Percentiles rank a stretch among this genome's conserved stretches.
phyloP scores from a whole-genome alignment of 2,797 vertebrate genomes.

The Myripristis jacobus region DNA sequence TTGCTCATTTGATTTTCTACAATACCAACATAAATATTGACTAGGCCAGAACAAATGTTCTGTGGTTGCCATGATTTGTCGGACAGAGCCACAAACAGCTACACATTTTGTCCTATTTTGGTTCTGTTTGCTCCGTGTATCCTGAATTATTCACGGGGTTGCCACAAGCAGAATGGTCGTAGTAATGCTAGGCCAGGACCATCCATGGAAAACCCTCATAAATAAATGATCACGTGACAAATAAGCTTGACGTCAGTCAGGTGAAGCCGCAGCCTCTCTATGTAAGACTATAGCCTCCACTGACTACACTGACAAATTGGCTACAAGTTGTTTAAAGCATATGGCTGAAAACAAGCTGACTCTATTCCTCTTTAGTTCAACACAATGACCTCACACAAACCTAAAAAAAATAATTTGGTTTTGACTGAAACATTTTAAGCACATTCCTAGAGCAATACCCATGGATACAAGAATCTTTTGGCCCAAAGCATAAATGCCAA shows the following conservation, averaged over 20 bases:
- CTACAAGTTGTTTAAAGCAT: slow-evolving; percentile 27
- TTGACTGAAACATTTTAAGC: slow-evolving; percentile 2
- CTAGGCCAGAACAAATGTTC: slow-evolving; percentile 5
- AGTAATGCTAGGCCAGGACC: slow-evolving; percentile 45
- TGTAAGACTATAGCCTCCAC: slow-evolving; percentile 38
- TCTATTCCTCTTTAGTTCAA: neutral
- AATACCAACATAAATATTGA: neutral
- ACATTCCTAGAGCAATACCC: neutral
- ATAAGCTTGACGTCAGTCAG: slow-evolving; percentile 54
- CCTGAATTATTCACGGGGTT: slow-evolving; percentile 69
- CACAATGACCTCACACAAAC: neutral
- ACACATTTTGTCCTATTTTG: slow-evolving; percentile 44
- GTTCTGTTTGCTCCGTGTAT: slow-evolving; percentile 23
- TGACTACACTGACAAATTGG: slow-evolving; percentile 38
- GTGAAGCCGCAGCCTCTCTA: slow-evolving; percentile 19
- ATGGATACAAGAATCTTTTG: neutral
- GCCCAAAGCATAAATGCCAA: slow-evolving; percentile 5
- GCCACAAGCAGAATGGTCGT: slow-evolving; percentile 48
- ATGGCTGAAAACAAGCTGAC: neutral
- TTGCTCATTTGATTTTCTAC: neutral
- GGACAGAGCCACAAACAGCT: slow-evolving; percentile 35
- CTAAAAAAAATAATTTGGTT: slow-evolving; percentile 6
- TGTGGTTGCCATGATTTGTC: slow-evolving; percentile 37
- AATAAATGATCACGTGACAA: slow-evolving; percentile 71
- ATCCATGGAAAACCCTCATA: slow-evolving; percentile 64